These are phyloP conservation scores for Bellardia bayeri DNA, from an alignment of 2,888 invertebrate genomes.

Conservation along the genomic window DNA sequence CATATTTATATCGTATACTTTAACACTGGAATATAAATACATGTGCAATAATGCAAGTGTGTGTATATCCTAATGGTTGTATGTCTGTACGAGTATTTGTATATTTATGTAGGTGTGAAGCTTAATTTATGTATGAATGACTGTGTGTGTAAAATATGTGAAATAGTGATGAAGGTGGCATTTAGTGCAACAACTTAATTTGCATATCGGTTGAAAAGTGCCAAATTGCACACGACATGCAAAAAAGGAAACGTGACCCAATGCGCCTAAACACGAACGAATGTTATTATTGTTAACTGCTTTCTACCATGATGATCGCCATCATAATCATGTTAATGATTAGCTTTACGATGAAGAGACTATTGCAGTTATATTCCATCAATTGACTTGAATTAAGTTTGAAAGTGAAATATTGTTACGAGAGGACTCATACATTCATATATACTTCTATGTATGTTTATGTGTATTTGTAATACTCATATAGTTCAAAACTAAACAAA, in stretches of 20 bases:
- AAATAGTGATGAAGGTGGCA: conserved; percentile 74
- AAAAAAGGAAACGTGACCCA: conserved; percentile 74
- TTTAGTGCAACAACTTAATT: conserved; percentile 84
- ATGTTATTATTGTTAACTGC: conserved; percentile 54
- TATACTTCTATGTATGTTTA: not conserved
- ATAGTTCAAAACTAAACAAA: conserved; percentile 15
- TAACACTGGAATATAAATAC: not conserved
- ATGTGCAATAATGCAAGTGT: not conserved
- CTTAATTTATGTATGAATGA: conserved; percentile 8
- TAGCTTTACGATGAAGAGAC: conserved; percentile 14
- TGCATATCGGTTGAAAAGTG: conserved; percentile 80
- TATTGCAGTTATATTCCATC: conserved; percentile 37
- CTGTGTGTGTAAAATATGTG: conserved; percentile 10
- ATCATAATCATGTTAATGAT: conserved; percentile 49
- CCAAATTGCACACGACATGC: conserved; percentile 83
- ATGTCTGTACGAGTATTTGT: not conserved
- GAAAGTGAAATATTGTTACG: conserved; percentile 60
- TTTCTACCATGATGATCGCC: conserved; percentile 25
- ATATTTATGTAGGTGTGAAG: conserved; percentile 20
- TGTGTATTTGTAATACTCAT: conserved; percentile 2
- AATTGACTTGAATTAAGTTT: conserved; percentile 54
- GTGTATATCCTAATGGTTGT: conserved; percentile 11
- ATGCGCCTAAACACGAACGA: conserved; percentile 75
- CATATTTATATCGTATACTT: conserved; percentile 16
- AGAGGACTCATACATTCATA: conserved; percentile 6